Base-by-base conservation (phyloP, 2,113 vertebrate genomes). In the Aleadryas rufinucha region DNA sequence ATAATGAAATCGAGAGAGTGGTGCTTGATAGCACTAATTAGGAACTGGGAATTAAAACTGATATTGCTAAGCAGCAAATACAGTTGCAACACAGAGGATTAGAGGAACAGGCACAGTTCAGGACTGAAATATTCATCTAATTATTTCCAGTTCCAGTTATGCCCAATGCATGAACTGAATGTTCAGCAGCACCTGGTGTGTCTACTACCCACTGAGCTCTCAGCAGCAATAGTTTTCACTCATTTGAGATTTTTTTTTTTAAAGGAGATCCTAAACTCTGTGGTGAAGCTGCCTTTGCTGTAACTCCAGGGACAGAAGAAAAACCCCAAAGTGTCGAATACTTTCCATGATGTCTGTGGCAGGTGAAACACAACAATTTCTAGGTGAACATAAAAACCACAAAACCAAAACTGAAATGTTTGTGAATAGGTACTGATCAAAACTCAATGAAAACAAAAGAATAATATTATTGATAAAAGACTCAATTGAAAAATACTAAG, bases 11-110 rank as follows among this genome's bases (percentile, higher is more conserved):
- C 4, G 4, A 93, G 82, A 68, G 82, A 72, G 83, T 74, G 68
- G 44, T 93, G 75, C 71, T 93, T 80, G 90, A 92, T 95, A 90
- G 50, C n/a, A 17, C 54, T 95, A 93, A 94, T 97, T 95, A 95
- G 85, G 82, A 80, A 47, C 54, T 42, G 59, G 52, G 70, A 92
- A 92, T 97, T 96, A 94, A 94, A 84, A 61, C 26, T 45, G 66
- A n/a, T 94, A 77, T 50, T 39, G 0, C 92, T 95, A 35, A 83
- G 88, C 83, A 77, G 88, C 85, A 92, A 93, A 77, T 57, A 35
- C 26, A 61, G 57, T 80, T 76, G 53, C 90, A 90, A 66, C 75
- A 77, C 85, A 80, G 76, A 83, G 85, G 76, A 93, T 97, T 92
- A 92, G 39, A 92, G 76, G 59, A 92, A 50, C 16, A 88, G 85